These are phyloP conservation scores for Maccullochella peelii DNA, from an alignment of 2,113 vertebrate genomes.

Conservation along the genomic window DNA sequence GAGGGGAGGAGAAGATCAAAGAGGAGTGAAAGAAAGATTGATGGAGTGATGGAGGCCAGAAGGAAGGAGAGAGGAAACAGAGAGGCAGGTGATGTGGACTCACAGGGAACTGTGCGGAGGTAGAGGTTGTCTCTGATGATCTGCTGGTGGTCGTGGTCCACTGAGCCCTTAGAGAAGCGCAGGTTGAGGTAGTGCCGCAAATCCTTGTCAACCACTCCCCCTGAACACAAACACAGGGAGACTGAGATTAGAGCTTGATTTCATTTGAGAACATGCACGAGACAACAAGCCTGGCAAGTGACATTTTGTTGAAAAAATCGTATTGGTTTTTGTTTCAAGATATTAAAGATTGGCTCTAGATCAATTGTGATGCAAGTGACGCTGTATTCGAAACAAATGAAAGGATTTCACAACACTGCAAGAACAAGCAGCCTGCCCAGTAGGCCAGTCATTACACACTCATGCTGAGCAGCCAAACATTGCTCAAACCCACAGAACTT, in stretches of 20 bases:
- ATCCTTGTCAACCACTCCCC: conserved; percentile 98
- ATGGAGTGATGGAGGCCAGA: conserved; percentile 19
- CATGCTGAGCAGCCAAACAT: not conserved
- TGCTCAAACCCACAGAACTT: conserved; percentile 4
- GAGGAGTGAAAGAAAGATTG: conserved; percentile 13
- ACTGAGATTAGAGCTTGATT: conserved; percentile 22
- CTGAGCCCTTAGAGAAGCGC: conserved; percentile 98
- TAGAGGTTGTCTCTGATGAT: conserved; percentile 99
- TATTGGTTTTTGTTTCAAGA: not conserved
- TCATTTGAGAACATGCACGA: not conserved
- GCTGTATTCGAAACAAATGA: not conserved
- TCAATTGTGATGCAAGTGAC: not conserved
- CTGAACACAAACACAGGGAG: conserved; percentile 77
- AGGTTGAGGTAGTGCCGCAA: conserved; percentile 99
- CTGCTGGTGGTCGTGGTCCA: conserved; percentile 99
- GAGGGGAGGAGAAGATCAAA: conserved; percentile 32
- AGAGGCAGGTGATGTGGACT: conserved; percentile 78
- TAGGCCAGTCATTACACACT: not conserved
- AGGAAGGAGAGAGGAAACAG: not conserved
- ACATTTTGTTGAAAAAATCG: not conserved
- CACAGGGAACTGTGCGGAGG: conserved; percentile 98
- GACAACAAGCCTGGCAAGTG: not conserved
- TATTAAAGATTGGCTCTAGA: not conserved
- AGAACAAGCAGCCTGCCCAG: not conserved
- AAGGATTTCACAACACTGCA: not conserved